Conservation (phyloP, 2,797 vertebrate species). For the Siniperca scherzeri region DNA sequence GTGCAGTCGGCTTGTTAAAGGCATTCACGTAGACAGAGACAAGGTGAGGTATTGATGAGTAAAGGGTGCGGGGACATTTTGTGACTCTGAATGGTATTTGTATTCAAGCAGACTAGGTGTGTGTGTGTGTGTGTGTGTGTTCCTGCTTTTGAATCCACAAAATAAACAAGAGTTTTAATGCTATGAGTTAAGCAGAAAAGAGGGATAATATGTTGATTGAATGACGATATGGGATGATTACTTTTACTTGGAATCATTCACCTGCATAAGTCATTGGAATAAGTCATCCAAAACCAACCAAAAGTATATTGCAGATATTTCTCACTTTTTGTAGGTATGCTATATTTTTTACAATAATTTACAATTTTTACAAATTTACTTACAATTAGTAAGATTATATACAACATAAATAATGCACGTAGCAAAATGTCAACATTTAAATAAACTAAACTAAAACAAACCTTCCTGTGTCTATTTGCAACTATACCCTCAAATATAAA, state of each 20-base stretch:
- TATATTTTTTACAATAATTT: not conserved
- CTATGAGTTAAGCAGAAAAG: not conserved
- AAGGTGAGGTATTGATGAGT: constrained; percentile 51
- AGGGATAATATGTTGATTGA: not conserved
- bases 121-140: constrained; percentile 2
- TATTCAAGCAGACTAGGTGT: constrained; percentile 20
- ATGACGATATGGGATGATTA: not conserved
- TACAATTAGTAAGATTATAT: not conserved
- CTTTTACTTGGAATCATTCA: not conserved
- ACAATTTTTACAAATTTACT: too few relatives aligned
- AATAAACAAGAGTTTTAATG: not conserved
- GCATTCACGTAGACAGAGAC: constrained; percentile 40
- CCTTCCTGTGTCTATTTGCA: too few relatives aligned
- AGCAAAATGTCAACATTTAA: not conserved
- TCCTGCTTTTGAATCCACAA: not conserved
- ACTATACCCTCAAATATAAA: too few relatives aligned
- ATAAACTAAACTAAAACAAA: too few relatives aligned
- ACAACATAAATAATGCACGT: not conserved
- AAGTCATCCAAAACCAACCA: not conserved
- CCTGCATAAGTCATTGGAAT: not conserved
- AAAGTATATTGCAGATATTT: not conserved
- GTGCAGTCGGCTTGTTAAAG: constrained; percentile 46
- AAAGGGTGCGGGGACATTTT: constrained; percentile 43
- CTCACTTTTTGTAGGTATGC: not conserved
- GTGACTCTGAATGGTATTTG: constrained; percentile 30